Percentiles rank a stretch among this genome's conserved stretches.
phyloP scores from a whole-genome alignment of 2,113 vertebrate genomes.

The Anser cygnoides region DNA sequence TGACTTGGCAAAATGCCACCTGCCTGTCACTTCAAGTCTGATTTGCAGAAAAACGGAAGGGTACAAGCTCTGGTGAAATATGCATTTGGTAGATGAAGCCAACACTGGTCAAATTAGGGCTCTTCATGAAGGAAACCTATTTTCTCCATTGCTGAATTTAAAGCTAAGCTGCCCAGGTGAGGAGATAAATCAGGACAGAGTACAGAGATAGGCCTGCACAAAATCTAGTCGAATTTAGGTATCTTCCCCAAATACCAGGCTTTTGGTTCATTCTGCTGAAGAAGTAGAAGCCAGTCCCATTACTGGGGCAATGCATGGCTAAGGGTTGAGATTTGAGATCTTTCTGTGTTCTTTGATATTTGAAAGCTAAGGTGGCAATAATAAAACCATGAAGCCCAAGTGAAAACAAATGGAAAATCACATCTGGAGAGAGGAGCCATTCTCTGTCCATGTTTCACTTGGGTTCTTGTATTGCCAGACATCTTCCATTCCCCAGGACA shows the following conservation, averaged over 20 bases:
- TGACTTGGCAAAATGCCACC: background rate
- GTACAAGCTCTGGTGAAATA: background rate
- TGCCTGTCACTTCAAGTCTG: background rate
- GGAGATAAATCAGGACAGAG: background rate
- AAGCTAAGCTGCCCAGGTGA: background rate
- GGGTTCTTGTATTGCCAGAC: background rate
- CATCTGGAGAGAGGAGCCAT: background rate
- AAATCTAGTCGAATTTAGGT: background rate
- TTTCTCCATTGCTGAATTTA: background rate
- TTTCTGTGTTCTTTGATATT: background rate
- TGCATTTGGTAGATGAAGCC: background rate
- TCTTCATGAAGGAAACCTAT: background rate
- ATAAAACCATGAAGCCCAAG: background rate
- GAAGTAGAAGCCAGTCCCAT: background rate
- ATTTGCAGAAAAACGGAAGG: background rate
- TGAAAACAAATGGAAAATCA: background rate
- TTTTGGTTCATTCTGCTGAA: background rate
- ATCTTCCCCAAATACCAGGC: background rate
- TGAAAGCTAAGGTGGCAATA: background rate
- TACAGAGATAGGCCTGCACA: background rate
- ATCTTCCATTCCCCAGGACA: background rate
- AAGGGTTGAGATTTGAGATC: background rate
- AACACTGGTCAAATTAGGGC: background rate
- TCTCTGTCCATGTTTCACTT: background rate
- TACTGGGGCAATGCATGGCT: background rate